phyloP scores from a whole-genome alignment of 2,797 vertebrate genomes.

The Neostethus bicornis region DNA sequence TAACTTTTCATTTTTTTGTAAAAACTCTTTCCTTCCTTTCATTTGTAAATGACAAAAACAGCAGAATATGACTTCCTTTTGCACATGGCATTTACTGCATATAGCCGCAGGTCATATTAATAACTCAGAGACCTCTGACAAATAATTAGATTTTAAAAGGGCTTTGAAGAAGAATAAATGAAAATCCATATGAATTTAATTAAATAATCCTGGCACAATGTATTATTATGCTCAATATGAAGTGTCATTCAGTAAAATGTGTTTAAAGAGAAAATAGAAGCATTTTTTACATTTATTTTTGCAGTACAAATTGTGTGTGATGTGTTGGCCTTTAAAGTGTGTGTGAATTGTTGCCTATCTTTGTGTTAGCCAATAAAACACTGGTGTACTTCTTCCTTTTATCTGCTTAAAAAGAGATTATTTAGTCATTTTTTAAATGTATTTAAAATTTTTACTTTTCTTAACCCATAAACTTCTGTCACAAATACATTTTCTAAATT shows the following conservation, averaged over 20 bases:
- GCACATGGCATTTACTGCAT: slow-evolving; percentile 19
- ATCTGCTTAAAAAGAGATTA: too few species aligned
- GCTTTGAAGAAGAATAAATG: slow-evolving; percentile 35
- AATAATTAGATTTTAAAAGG: slow-evolving; percentile 45
- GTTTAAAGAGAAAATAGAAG: slow-evolving; percentile 33
- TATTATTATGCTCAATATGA: too few species aligned
- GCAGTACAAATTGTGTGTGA: background rate
- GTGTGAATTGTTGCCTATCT: too few species aligned
- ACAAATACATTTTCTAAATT: too few species aligned
- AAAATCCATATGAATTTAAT: slow-evolving; percentile 40
- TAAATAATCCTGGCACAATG: too few species aligned
- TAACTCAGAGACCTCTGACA: slow-evolving; percentile 43
- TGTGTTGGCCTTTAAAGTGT: too few species aligned
- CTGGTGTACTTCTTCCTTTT: too few species aligned
- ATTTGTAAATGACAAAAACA: background rate
- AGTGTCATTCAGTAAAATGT: slow-evolving; percentile 28
- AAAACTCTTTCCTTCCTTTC: background rate
- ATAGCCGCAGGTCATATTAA: slow-evolving; percentile 41
- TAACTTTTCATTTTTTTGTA: background rate
- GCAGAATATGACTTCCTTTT: background rate
- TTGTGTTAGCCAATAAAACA: too few species aligned
- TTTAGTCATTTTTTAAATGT: too few species aligned
- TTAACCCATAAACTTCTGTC: too few species aligned
- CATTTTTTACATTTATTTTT: slow-evolving; percentile 21
- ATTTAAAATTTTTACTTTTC: too few species aligned